Percentiles rank a stretch among this genome's conserved stretches.
Evolutionary conservation across 2,888 invertebrate genomes (phyloP).

Genomic region (Magallana nippona): DNA sequence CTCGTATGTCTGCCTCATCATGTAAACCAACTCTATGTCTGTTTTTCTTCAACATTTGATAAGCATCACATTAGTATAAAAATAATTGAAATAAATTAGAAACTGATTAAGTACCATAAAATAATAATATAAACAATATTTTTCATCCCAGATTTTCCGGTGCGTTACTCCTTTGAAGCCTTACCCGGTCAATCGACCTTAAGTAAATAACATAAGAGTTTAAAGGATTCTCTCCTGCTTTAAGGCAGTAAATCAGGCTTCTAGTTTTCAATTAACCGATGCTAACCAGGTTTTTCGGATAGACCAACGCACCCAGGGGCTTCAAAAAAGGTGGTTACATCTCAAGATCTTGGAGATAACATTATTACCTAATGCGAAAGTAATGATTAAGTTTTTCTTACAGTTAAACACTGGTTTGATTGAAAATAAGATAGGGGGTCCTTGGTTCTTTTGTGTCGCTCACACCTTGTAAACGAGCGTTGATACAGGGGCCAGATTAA

Average conservation of each 20-base stretch:
- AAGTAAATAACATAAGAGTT: conserved; percentile 11
- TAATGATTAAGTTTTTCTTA: conserved; percentile 30
- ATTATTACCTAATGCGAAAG: conserved; percentile 28
- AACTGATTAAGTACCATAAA: conserved; percentile 21
- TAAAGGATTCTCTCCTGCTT: background rate
- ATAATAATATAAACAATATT: conserved; percentile 32
- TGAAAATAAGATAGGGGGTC: background rate
- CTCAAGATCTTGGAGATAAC: conserved; percentile 15
- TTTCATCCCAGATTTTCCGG: conserved; percentile 5
- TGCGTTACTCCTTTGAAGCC: background rate
- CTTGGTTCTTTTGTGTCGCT: conserved; percentile 10
- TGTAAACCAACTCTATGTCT: background rate
- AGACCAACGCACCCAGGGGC: conserved; percentile 6
- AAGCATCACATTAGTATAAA: background rate
- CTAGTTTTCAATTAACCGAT: conserved; percentile 14
- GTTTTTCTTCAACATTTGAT: conserved; percentile 11
- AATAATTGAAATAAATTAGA: background rate
- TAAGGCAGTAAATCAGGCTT: conserved; percentile 1
- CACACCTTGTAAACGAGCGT: conserved; percentile 38
- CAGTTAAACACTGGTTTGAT: conserved; percentile 23
- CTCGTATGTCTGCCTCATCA: no score
- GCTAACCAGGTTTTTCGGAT: conserved; percentile 23
- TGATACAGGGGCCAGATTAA: conserved; percentile 20
- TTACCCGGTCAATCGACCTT: background rate
- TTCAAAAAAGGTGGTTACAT: conserved; percentile 30